Percentiles rank a stretch among this genome's conserved stretches.
Conservation (phyloP, 2,113 vertebrate species). For the Seriola quinqueradiata region DNA sequence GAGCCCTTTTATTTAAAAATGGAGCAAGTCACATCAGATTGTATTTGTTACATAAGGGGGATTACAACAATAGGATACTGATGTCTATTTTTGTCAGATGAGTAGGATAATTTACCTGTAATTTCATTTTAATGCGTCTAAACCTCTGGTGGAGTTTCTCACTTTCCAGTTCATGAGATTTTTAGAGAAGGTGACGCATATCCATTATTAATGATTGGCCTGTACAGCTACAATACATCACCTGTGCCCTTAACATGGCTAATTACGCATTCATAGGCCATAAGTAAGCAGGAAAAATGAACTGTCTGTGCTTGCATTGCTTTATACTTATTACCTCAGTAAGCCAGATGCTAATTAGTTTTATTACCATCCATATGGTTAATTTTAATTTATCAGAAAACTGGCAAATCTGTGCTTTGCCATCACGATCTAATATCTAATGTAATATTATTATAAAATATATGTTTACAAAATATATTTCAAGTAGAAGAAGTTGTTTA, state of each 20-base stretch:
- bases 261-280: constrained; percentile 80
- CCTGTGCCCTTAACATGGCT: constrained; percentile 73
- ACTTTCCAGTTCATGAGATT: constrained; percentile 70
- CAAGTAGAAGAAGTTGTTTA: constrained; percentile 1
- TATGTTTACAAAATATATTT: constrained; percentile 29
- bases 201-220: constrained; percentile 78
- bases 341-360: constrained; percentile 77
- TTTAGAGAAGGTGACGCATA: constrained; percentile 72
- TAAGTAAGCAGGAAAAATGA: constrained; percentile 84
- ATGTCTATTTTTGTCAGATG: constrained; percentile 37
- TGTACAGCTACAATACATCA: constrained; percentile 73
- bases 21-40: constrained; percentile 34
- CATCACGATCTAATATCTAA: constrained; percentile 28
- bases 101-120: constrained; percentile 48
- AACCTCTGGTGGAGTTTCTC: constrained; percentile 49
- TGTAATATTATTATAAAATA: not conserved
- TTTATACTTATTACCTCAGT: constrained; percentile 81
- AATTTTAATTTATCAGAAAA: constrained; percentile 49
- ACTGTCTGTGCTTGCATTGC: constrained; percentile 70
- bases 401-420: constrained; percentile 36
- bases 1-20: constrained; percentile 43
- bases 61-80: constrained; percentile 39
- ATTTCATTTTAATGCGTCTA: constrained; percentile 67
- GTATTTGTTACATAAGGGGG: constrained; percentile 50
- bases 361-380: constrained; percentile 68